These are phyloP conservation scores for Notarius lentiginosus DNA, from an alignment of 2,113 vertebrate genomes.

Conservation along the genomic window DNA sequence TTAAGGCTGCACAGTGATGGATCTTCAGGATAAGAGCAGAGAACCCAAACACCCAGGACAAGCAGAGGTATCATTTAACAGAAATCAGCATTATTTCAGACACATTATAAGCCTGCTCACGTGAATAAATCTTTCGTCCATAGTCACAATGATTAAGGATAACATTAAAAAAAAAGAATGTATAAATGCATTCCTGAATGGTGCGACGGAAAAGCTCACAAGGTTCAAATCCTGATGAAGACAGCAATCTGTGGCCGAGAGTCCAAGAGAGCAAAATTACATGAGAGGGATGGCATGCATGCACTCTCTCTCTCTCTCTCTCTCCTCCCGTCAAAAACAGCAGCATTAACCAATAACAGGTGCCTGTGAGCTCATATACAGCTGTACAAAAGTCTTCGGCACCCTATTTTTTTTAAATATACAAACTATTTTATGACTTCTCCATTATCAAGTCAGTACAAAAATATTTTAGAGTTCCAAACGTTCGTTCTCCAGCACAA, in stretches of 20 bases:
- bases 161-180: not conserved
- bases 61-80: not conserved
- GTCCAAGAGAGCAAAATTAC: not conserved
- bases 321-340: not conserved
- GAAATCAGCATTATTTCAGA: not conserved
- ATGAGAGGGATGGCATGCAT: not conserved
- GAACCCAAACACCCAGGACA: not conserved
- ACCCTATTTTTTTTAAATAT: too few species aligned
- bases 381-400: too few species aligned
- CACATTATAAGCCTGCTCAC: not conserved
- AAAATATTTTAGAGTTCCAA: too few species aligned
- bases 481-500: too few species aligned
- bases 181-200: not conserved
- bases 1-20: not conserved
- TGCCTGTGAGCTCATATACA: not conserved
- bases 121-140: not conserved
- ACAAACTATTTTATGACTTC: too few species aligned
- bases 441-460: too few species aligned
- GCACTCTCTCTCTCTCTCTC: not conserved
- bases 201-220: not conserved
- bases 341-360: not conserved
- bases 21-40: not conserved
- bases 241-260: not conserved
- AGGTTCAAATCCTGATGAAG: not conserved
- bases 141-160: not conserved